Evolutionary conservation across 2,888 invertebrate genomes (phyloP).

Genomic region (Tanypteryx hageni): DNA sequence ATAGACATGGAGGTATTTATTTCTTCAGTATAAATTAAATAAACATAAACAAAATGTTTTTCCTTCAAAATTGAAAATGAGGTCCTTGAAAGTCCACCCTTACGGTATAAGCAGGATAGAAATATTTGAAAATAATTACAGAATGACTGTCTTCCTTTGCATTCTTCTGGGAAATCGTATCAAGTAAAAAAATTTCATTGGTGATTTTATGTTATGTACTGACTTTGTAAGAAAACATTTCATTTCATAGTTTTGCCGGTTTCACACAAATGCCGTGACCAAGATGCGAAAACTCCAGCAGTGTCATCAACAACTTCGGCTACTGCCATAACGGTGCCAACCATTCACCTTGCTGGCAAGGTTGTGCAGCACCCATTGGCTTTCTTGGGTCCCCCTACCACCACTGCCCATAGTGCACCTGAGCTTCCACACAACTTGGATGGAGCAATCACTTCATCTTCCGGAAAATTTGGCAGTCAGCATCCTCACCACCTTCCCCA

Average conservation of each 20-base stretch:
- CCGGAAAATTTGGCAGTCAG: background rate
- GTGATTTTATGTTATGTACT: too few relatives aligned
- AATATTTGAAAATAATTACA: too few relatives aligned
- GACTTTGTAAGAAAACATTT: background rate
- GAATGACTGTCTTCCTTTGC: too few relatives aligned
- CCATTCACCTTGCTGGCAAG: constrained; percentile 74
- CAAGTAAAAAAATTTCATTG: too few relatives aligned
- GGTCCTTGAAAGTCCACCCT: too few relatives aligned
- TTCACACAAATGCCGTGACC: background rate
- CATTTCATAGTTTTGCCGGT: constrained; percentile 18
- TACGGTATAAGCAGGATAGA: too few relatives aligned
- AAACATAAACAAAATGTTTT: too few relatives aligned
- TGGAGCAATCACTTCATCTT: background rate
- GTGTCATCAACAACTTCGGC: constrained; percentile 60
- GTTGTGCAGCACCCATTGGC: constrained; percentile 71
- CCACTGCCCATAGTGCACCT: constrained; percentile 70
- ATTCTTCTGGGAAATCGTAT: too few relatives aligned
- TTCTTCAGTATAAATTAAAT: too few relatives aligned
- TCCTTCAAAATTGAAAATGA: too few relatives aligned
- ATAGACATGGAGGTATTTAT: too few relatives aligned
- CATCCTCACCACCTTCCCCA: background rate
- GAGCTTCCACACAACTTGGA: background rate
- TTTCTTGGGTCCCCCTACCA: constrained; percentile 35
- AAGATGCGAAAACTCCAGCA: constrained; percentile 1
- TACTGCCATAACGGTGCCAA: constrained; percentile 68